phyloP scores from a whole-genome alignment of 2,888 invertebrate genomes.

The Caenorhabditis afra region DNA sequence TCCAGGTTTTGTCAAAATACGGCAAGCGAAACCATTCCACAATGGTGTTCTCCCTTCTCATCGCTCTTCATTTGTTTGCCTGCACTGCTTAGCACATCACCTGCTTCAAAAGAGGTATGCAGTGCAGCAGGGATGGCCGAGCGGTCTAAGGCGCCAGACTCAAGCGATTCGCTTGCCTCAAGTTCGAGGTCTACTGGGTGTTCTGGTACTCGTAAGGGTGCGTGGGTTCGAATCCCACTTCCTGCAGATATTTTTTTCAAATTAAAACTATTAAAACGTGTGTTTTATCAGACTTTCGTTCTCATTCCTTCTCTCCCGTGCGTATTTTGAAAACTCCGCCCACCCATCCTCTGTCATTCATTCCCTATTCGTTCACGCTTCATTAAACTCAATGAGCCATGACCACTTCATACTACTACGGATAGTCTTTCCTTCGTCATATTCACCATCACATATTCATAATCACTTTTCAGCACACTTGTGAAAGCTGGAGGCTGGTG shows the following conservation, averaged over 20 bases:
- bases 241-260: conserved; percentile 31
- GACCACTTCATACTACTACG: neutral
- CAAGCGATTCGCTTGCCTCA: conserved; percentile 72
- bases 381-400: conserved; percentile 43
- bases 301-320: neutral
- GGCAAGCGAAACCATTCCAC: too few species aligned
- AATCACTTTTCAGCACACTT: conserved; percentile 11
- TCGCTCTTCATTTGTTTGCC: too few species aligned
- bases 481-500: too few species aligned
- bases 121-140: conserved; percentile 78
- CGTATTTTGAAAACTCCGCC: conserved; percentile 4
- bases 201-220: conserved; percentile 59
- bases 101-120: neutral
- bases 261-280: neutral
- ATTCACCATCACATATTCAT: conserved; percentile 10
- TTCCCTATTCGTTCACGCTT: conserved; percentile 50
- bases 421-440: neutral
- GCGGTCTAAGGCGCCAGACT: conserved; percentile 82
- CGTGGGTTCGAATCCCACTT: conserved; percentile 76
- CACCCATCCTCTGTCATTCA: conserved; percentile 27
- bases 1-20: too few species aligned
- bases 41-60: too few species aligned
- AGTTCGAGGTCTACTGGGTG: conserved; percentile 10
- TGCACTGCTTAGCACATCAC: neutral
- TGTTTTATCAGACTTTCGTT: conserved; percentile 19